Conservation (phyloP, 2,888 invertebrate species). For the Smittia aterrima region DNA sequence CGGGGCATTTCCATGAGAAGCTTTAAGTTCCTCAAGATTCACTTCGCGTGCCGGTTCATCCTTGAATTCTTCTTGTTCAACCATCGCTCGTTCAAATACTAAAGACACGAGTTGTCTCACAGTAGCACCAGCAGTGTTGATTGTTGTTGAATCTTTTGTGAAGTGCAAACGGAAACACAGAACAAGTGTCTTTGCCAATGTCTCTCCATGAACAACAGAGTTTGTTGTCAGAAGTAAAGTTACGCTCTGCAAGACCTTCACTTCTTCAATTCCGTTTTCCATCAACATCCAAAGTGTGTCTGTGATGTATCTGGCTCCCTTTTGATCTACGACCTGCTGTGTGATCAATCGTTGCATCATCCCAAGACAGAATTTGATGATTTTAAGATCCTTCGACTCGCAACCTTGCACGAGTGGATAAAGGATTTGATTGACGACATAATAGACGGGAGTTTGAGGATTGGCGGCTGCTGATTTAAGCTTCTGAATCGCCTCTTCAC, state of each 20-base stretch:
- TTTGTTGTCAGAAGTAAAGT: slow-evolving; percentile 94
- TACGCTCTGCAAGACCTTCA: slow-evolving; percentile 93
- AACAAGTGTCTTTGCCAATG: slow-evolving; percentile 87
- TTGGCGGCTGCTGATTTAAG: slow-evolving; percentile 73
- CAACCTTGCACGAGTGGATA: slow-evolving; percentile 97
- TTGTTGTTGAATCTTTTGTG: slow-evolving; percentile 89
- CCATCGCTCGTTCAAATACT: slow-evolving; percentile 82
- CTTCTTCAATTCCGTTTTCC: slow-evolving; percentile 91
- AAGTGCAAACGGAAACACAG: slow-evolving; percentile 96
- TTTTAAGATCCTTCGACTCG: slow-evolving; percentile 94
- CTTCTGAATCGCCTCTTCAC: slow-evolving; percentile 93
- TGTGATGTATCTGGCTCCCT: slow-evolving; percentile 89
- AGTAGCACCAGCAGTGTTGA: slow-evolving; percentile 97
- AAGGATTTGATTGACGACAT: slow-evolving; percentile 89
- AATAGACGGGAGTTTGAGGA: slow-evolving; percentile 78
- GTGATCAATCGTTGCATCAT: slow-evolving; percentile 93
- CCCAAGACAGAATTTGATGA: slow-evolving; percentile 89
- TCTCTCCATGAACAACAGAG: slow-evolving; percentile 89
- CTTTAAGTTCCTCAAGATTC: slow-evolving; percentile 76
- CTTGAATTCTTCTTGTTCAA: slow-evolving; percentile 59
- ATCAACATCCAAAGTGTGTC: slow-evolving; percentile 91
- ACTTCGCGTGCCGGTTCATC: slow-evolving; percentile 54
- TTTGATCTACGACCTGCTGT: slow-evolving; percentile 83
- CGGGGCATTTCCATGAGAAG: slow-evolving; percentile 72
- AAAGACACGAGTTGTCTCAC: slow-evolving; percentile 92